Evolutionary conservation across 2,113 vertebrate genomes (phyloP).

Genomic region (Paraplagusia blochii): DNA sequence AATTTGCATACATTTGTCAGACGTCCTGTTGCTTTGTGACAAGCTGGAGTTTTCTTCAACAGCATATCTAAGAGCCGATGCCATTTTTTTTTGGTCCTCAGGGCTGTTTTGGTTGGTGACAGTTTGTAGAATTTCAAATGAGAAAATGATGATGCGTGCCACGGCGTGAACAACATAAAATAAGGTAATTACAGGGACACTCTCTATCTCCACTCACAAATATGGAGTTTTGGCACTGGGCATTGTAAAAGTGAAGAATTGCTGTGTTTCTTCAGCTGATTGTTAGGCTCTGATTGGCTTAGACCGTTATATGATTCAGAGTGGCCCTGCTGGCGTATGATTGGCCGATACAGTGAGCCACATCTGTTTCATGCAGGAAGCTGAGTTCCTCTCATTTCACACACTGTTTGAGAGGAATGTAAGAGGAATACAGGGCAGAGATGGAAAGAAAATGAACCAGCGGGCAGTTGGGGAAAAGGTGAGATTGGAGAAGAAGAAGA

Average conservation of each 20-base stretch:
- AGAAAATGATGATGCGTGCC: background rate
- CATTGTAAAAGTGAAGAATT: constrained; percentile 25
- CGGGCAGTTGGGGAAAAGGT: constrained; percentile 12
- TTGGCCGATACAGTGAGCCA: constrained; percentile 40
- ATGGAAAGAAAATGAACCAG: constrained; percentile 32
- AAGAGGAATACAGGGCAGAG: constrained; percentile 16
- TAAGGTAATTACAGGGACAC: background rate
- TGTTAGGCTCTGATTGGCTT: constrained; percentile 38
- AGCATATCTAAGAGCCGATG: background rate
- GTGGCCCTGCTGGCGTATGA: constrained; percentile 17
- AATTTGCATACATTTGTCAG: constrained; percentile 18
- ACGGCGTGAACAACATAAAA: background rate
- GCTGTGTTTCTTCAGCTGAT: constrained; percentile 10
- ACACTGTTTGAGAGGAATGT: constrained; percentile 55
- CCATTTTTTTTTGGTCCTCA: background rate
- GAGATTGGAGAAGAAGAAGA: constrained; percentile 9
- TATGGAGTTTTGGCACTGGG: background rate
- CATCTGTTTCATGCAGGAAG: constrained; percentile 56
- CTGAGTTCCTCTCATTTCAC: constrained; percentile 58
- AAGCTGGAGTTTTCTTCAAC: constrained; percentile 3
- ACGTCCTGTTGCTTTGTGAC: constrained; percentile 21
- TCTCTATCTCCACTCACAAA: background rate
- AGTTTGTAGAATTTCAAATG: background rate
- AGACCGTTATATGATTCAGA: constrained; percentile 20
- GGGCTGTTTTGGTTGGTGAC: background rate